Base-by-base conservation (phyloP, 2,888 invertebrate species). In the Philaethria dido region DNA sequence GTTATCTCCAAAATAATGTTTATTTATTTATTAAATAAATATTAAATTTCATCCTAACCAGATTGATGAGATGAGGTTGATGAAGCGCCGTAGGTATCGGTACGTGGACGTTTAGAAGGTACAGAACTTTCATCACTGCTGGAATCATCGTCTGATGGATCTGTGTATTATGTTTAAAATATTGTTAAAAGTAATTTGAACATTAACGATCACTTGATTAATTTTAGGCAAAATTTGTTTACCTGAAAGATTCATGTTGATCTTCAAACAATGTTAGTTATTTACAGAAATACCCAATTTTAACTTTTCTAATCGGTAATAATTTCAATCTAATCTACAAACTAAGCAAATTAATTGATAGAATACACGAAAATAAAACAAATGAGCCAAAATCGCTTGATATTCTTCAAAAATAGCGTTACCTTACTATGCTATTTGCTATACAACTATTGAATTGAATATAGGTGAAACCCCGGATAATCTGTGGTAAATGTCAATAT, bases 51-150 rank as follows among this genome's bases (percentile, higher is more conserved):
- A 13, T 45, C 74, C 77, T 73, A 68, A 92, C 92, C 85, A 73
- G 91, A 91, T 47, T 88, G 89, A 77, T 89, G 86, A 18, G 91
- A 91, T 48, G 89, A 89, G n/a, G 88, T 89, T 33, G 92, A 91
- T 29, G 89, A 89, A 55, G 90, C 87, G 47, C 87, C 89, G 71
- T 79, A 85, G 9, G 89, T 90, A 68, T 92, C 84, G 1, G 83
- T 73, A 64, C 92, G 80, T 3, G 77, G 70, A 36, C 90, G 81
- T 75, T 92, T 92, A 1, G 83, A 83, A 44, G 89, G 81, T 13
- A 80, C 73, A 36, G 81, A 66, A 69, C 80, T 80, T 69, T 86
- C 89, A 74, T 87, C 89, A 71, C 89, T 88, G 74, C 88, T 90
- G 36, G 87, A 87, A 36, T 89, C 89, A 62, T 88, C 88, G 69